Evolutionary conservation across 2,113 vertebrate species (phyloP).

Genomic region (Corythornis cristatus): DNA sequence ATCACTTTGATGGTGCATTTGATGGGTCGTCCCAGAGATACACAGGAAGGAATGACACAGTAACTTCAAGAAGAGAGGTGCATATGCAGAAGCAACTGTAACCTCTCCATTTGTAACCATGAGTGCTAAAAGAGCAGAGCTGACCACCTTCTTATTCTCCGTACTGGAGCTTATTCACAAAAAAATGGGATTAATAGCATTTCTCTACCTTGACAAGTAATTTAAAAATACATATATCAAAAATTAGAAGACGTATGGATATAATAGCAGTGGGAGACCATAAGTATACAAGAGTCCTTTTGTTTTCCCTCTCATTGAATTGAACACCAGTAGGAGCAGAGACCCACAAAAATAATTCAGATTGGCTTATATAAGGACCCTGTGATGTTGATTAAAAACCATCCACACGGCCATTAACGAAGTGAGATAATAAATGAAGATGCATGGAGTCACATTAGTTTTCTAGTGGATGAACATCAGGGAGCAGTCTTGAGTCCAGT

Average conservation of each 20-base stretch:
- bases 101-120: background rate
- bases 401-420: constrained; percentile 20
- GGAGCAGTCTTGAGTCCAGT: constrained; percentile 28
- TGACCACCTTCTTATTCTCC: background rate
- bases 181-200: background rate
- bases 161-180: background rate
- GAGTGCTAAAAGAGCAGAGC: background rate
- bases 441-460: background rate
- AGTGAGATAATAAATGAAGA: constrained; percentile 51
- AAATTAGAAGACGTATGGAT: background rate
- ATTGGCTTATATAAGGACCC: constrained; percentile 37
- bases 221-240: background rate
- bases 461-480: constrained; percentile 23
- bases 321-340: background rate
- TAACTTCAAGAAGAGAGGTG: background rate
- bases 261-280: background rate
- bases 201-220: background rate
- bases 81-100: background rate
- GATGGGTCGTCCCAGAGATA: background rate
- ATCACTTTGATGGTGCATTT: background rate
- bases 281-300: background rate
- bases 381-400: constrained; percentile 60
- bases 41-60: background rate
- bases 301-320: background rate
- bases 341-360: constrained; percentile 56